Percentiles rank a stretch among this genome's conserved stretches.
phyloP scores from a whole-genome alignment of 2,113 vertebrate species.

The Prunella himalayana region DNA sequence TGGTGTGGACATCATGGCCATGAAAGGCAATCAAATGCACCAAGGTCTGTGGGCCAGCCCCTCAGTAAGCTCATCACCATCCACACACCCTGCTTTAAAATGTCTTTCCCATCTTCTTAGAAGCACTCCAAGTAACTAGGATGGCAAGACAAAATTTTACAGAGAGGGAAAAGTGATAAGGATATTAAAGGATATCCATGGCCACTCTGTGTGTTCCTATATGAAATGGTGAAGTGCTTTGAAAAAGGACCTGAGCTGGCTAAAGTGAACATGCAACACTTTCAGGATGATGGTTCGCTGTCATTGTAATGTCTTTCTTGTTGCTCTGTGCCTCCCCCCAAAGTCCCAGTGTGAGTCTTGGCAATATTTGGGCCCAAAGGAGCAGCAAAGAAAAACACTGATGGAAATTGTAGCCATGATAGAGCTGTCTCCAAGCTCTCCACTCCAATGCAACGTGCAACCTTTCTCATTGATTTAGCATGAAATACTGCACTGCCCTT shows the following conservation, averaged over 20 bases:
- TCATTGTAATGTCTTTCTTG: not conserved
- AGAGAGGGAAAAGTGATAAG: not conserved
- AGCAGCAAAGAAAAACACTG: not conserved
- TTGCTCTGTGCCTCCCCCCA: rapidly evolving
- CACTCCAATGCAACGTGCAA: not conserved
- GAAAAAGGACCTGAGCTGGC: not conserved
- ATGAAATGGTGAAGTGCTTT: not conserved
- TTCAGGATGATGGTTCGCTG: not conserved
- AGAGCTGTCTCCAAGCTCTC: not conserved
- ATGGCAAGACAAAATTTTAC: not conserved
- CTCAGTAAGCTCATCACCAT: not conserved
- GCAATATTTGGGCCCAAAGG: not conserved
- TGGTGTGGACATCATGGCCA: not conserved
- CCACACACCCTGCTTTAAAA: rapidly evolving
- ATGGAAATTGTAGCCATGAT: not conserved
- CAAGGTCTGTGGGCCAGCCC: not conserved
- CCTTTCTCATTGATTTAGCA: not conserved
- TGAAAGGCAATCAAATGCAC: not conserved
- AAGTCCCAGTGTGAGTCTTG: not conserved
- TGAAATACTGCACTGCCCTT: not conserved
- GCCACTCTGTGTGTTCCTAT: rapidly evolving
- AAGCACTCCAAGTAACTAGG: not conserved
- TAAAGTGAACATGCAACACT: not conserved
- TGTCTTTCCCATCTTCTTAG: not conserved
- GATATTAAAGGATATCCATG: not conserved